Conservation (phyloP, 2,113 vertebrate genomes). For the Hipposideros armiger region DNA sequence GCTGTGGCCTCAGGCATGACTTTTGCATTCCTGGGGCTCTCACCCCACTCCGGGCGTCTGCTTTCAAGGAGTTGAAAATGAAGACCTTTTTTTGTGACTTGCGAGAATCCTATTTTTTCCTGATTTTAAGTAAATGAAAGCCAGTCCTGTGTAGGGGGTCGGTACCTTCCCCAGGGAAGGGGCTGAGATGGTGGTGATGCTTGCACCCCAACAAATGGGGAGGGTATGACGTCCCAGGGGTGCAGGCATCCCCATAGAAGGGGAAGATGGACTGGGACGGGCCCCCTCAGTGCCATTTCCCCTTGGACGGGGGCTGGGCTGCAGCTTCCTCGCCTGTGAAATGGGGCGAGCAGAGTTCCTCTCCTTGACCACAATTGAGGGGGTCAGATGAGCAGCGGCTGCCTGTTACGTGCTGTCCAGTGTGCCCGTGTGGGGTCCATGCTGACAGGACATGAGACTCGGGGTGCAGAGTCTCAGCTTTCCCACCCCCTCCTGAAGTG, state of each 20-base stretch:
- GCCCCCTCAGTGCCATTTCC: accelerated
- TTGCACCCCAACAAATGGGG: background rate
- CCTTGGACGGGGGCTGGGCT: accelerated
- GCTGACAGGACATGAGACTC: accelerated
- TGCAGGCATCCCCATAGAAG: accelerated
- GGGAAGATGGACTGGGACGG: accelerated
- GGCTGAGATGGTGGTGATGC: background rate
- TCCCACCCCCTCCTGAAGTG: background rate
- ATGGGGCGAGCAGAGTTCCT: background rate
- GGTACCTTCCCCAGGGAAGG: background rate
- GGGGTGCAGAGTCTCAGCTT: background rate
- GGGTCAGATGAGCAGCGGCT: background rate
- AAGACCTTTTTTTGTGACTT: background rate
- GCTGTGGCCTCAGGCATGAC: background rate
- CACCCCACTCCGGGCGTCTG: background rate
- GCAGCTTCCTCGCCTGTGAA: too few species aligned
- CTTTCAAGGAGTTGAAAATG: background rate
- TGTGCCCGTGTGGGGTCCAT: accelerated
- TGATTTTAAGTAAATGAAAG: background rate
- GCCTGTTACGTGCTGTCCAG: background rate
- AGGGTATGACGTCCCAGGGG: accelerated
- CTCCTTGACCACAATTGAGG: accelerated
- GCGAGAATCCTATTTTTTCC: background rate
- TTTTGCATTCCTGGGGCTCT: background rate
- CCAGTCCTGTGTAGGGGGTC: background rate